Base-by-base conservation (phyloP, 2,888 invertebrate species). In the Leucoptera coffeella region DNA sequence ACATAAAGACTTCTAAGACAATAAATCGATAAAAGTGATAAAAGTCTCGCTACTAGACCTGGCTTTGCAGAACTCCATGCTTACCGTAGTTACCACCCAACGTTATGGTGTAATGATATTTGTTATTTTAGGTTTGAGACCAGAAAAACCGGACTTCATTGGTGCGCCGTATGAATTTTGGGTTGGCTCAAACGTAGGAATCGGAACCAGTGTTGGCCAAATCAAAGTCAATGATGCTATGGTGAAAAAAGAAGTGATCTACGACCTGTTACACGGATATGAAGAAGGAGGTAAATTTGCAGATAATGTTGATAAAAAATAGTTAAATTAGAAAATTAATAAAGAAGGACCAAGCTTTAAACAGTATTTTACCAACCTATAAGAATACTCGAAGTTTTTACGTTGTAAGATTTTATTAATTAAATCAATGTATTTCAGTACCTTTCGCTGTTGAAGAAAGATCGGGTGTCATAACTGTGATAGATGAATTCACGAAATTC, bases 401-500 rank as follows among this genome's bases (percentile, higher is more conserved):
- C n/a, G n/a, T n/a, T n/a, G n/a, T n/a, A n/a, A n/a, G n/a, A n/a
- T n/a, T n/a, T n/a, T n/a, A n/a, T n/a, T n/a, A n/a, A n/a, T n/a
- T n/a, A n/a, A 32, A 30, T 31, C n/a, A 28, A 12, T 28, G 25
- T 14, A 10, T 71, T 64, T 9, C 54, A 85, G 90, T 90, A n/a
- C 92, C 92, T 4, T 91, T 92, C 55, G 90, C 87, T 3, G 87
- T 92, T 13, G 91, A 91, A 60, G 89, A 91, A 48, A 73, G 81
- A 32, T 85, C 88, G 1, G 92, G 92, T 4, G 85, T 87, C 1
- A 88, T 92, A 24, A 89, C 88, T 2, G 87, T 92, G 1, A 82
- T 89, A 29, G 79, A 86, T 15, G 80, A 82, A 31, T 57, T 89
- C 22, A 60, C 77, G 1, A 81, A 82, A 38, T 89, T 77, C 43